These are phyloP conservation scores for Podarcis lilfordi DNA, from an alignment of 2,797 vertebrate genomes.

Conservation along the genomic window DNA sequence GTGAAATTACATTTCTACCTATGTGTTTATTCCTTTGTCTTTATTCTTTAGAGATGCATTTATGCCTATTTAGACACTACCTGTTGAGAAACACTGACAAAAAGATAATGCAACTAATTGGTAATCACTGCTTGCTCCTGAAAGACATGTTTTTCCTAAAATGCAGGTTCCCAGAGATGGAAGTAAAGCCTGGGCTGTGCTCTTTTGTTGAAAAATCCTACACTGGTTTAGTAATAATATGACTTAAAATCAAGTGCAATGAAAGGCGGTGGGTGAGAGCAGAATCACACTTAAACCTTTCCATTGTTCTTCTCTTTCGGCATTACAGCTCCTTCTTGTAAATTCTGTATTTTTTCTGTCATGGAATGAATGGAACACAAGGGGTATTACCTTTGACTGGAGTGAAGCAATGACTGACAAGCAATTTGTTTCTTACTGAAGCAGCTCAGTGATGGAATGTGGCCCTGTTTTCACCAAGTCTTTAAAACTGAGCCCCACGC, in stretches of 20 bases:
- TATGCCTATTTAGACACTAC: conserved; percentile 66
- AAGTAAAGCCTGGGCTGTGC: conserved; percentile 28
- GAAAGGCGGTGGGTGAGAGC: neutral
- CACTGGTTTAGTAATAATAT: neutral
- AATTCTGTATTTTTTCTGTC: too few relatives aligned
- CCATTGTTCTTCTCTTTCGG: neutral
- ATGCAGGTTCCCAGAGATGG: conserved; percentile 49
- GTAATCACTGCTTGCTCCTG: conserved; percentile 58
- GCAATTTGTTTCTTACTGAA: too few relatives aligned
- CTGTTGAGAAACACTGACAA: conserved; percentile 68
- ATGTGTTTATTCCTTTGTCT: conserved; percentile 67
- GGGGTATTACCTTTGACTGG: too few relatives aligned
- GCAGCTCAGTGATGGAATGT: too few relatives aligned
- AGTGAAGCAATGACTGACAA: too few relatives aligned
- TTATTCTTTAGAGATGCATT: conserved; percentile 60
- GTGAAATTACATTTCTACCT: conserved; percentile 48
- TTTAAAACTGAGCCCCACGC: neutral
- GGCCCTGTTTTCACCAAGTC: too few relatives aligned
- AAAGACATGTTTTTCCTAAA: conserved; percentile 58
- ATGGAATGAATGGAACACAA: too few relatives aligned
- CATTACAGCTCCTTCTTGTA: too few relatives aligned
- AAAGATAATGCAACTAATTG: conserved; percentile 73
- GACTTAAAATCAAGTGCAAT: neutral
- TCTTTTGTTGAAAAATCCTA: conserved; percentile 42
- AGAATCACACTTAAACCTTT: conserved; percentile 20